Conservation (phyloP, 2,113 vertebrate genomes). For the Alces alces region DNA sequence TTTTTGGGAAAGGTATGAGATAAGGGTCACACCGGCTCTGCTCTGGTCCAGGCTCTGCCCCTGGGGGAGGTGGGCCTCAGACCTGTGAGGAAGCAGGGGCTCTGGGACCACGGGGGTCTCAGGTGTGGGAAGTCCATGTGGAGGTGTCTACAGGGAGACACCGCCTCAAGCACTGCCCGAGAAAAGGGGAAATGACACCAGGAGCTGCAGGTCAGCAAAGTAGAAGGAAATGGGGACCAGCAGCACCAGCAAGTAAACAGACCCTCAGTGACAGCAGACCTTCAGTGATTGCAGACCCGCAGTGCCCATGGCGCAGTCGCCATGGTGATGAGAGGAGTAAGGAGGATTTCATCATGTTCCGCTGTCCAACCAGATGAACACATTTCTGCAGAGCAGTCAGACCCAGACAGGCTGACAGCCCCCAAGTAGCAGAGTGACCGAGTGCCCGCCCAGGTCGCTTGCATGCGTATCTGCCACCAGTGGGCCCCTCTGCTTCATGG, state of each 20-base stretch:
- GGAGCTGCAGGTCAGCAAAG: background rate
- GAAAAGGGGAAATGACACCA: background rate
- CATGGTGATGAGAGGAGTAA: too few species aligned
- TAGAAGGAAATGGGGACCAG: background rate
- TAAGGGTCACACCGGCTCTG: background rate
- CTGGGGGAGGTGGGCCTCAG: background rate
- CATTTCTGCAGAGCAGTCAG: background rate
- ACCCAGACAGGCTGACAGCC: background rate
- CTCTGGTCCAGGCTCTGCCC: background rate
- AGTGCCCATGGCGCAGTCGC: background rate
- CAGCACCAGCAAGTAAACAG: background rate
- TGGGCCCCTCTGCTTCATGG: background rate
- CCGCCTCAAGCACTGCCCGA: background rate
- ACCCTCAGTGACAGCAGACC: background rate
- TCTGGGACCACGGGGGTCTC: background rate
- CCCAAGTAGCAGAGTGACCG: background rate
- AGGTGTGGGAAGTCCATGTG: background rate
- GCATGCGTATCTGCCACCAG: rapidly evolving
- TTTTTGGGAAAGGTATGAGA: background rate
- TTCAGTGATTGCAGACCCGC: background rate
- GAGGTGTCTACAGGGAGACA: background rate
- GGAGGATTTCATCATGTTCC: background rate
- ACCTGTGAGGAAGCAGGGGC: background rate
- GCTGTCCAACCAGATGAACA: background rate
- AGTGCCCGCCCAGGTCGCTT: background rate